Evolutionary conservation across 2,797 vertebrate genomes (phyloP).

Genomic region (Amblyopsis hoosieri): DNA sequence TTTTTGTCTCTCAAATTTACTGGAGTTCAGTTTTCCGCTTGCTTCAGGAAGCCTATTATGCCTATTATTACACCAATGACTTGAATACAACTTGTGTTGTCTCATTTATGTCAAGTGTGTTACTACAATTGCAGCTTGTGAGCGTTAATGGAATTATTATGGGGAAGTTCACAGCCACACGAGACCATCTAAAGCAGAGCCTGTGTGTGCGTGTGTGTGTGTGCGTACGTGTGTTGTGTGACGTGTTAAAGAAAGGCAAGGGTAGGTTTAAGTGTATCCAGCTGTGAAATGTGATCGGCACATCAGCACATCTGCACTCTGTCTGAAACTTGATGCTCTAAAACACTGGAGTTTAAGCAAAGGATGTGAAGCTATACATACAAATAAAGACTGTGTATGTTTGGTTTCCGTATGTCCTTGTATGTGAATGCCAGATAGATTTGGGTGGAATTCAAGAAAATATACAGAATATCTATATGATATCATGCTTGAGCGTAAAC

Average conservation of each 20-base stretch:
- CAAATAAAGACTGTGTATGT: constrained; percentile 11
- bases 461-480: too few species aligned
- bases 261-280: constrained; percentile 65
- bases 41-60: constrained; percentile 2
- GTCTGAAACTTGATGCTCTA: constrained; percentile 59
- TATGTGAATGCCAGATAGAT: too few species aligned
- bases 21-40: constrained; percentile 4
- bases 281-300: constrained; percentile 74
- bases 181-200: constrained; percentile 31
- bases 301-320: constrained; percentile 76
- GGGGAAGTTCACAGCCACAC: constrained; percentile 31
- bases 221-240: constrained; percentile 14
- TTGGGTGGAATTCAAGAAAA: too few species aligned
- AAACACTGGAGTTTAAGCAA: constrained; percentile 33
- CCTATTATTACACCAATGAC: constrained; percentile 9
- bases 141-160: constrained; percentile 41
- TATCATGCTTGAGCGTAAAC: background rate
- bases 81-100: background rate
- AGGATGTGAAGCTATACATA: constrained; percentile 9
- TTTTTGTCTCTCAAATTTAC: constrained; percentile 15
- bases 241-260: constrained; percentile 26
- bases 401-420: background rate
- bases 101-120: constrained; percentile 10
- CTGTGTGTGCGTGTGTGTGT: constrained; percentile 10
- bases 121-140: constrained; percentile 13